A percentile compares a stretch with the other conserved stretches of the same genome.
Evolutionary conservation across 2,113 vertebrate genomes (phyloP).

Genomic region (Phalacrocorax carbo): DNA sequence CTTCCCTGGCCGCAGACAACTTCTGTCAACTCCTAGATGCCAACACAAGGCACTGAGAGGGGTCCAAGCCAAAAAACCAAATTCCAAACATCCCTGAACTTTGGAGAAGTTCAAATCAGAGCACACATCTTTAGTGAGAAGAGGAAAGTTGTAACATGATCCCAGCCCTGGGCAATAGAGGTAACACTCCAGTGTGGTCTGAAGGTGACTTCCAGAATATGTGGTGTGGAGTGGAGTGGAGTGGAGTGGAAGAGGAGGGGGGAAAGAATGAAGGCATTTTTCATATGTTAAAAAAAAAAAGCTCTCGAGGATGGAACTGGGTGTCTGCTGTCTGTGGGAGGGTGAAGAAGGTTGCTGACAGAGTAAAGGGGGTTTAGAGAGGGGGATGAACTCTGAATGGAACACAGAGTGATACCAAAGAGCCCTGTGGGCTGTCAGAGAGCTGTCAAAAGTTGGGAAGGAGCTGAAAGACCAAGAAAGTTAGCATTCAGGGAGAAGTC

Average conservation of each 20-base stretch:
- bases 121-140: conserved; percentile 42
- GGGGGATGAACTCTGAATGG: conserved; percentile 26
- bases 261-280: background rate
- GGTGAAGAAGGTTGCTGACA: conserved; percentile 3
- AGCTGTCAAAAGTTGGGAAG: background rate
- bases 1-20: background rate
- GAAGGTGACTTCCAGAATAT: conserved; percentile 63
- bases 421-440: background rate
- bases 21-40: conserved; percentile 32
- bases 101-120: conserved; percentile 64
- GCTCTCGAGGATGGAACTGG: background rate
- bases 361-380: background rate
- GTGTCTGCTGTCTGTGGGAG: background rate
- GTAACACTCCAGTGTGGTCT: conserved; percentile 49
- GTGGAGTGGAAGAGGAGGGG: background rate
- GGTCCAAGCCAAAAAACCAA: conserved; percentile 27
- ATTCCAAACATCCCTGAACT: conserved; percentile 68
- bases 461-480: background rate
- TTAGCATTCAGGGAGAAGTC: background rate
- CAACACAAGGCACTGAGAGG: background rate
- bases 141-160: conserved; percentile 54
- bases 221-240: background rate
- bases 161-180: conserved; percentile 42
- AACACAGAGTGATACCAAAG: background rate
- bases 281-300: background rate